Evolutionary conservation across 2,888 invertebrate genomes (phyloP), one percentile per base, ranked within the genome.

Genomic region (Leptarthrus brevirostris): DNA sequence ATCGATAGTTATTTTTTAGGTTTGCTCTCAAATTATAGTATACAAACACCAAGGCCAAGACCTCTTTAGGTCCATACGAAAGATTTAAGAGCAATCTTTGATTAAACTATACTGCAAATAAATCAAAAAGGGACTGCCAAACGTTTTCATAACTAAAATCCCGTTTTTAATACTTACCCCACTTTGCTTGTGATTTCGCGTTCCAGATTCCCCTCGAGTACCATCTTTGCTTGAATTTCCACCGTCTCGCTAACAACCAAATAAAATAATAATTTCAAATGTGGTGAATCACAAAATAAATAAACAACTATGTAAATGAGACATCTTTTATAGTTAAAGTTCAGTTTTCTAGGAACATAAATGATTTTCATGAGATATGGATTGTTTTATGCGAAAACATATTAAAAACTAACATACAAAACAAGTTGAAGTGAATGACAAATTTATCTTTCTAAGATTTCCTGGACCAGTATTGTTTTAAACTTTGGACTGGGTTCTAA

Each of bases 351-450:
- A 6, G 20, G 40, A 61, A 16, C 44, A 24, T 83, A 83, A 84
- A 84, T 84, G 84, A 84, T 84, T 84, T 83, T 84, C 82, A 82
- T 82, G 83, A 81, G 80, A 79, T 24, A 52, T 40, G 40, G 40
- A 12, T 40, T 40, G 3, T n/a, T 30, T 30, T 5, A 30, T 30
- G 30, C 30, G 30, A 5, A 8, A 64, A 64, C n/a, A 22, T 20
- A 44, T n/a, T n/a, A n/a, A n/a, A n/a, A n/a, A n/a, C n/a, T n/a
- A 78, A 75, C 26, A 56, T 26, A 74, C 20, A 74, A 64, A 74
- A 5, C 5, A 73, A 34, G 54, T 22, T 3, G 14, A n/a, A 36
- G 72, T 36, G 22, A 72, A 0, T 22, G 6, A 10, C 52, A 30
- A 64, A 56, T 1, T 16, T 53, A 12, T 53, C n/a, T n/a, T n/a